Base-by-base conservation (phyloP, 2,797 vertebrate species). In the Ctenosaura bakeri region DNA sequence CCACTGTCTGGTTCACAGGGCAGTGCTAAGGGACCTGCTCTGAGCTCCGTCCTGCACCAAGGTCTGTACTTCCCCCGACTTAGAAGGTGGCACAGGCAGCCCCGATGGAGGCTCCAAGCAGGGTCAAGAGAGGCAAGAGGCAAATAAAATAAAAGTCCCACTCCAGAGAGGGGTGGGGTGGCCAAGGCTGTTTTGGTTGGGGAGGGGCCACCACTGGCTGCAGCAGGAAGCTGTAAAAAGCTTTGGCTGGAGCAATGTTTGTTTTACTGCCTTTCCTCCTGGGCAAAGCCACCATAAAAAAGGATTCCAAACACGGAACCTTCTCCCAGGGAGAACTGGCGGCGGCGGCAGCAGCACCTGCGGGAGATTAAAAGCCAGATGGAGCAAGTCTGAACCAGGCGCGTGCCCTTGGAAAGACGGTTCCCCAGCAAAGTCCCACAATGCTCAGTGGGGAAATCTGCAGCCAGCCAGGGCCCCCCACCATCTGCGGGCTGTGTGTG, bases 261-360 rank as follows among this genome's bases (percentile, higher is more conserved):
- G 22, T 42, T 81, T 91, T 81, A 52, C 64, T 20, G 35, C 64
- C 16, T 59, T 42, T 69, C 24, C 24, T 80, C 1, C 38, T n/a
- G 32, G 74, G 81, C 81, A 80, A 62, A 79, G 29, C 29, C 14
- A 8, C 29, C 32, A 80, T 73, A 26, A 82, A 86, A 80, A 35
- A 6, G 38, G 26, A 76, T n/a, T 62, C 38, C 35, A 69, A 77
- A 29, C 56, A 64, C 66, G 35, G 1, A 52, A 73, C 54, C 8
- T 35, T 20, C 20, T 42, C 73, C 29, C 0, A 0, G n/a, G 13
- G 20, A 9, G 0, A 24, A 32, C 14, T 42, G 66, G 29, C 66
- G 26, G 66, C 24, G 4, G 66, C 29, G 12, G 64, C 64, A 26
- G 24, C 64, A 26, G 29, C 29, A 32, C 32, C 42, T 76, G 16